Conservation (phyloP, 2,797 vertebrate species). For the Dallia pectoralis region DNA sequence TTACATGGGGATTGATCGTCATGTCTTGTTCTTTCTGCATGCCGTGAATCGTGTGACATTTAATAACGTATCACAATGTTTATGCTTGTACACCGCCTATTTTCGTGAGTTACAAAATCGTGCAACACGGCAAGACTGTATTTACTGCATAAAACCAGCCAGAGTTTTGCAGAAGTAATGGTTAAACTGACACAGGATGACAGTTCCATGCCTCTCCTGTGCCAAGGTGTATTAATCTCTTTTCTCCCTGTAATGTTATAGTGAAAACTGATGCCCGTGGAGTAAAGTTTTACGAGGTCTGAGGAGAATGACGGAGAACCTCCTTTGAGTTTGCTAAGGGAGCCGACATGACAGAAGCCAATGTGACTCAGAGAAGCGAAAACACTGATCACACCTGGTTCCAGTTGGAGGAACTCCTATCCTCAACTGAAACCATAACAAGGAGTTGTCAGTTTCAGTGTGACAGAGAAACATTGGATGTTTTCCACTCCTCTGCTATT, state of each 20-base stretch:
- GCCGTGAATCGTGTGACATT: conserved; percentile 38
- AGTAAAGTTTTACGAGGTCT: conserved; percentile 33
- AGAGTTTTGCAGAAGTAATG: conserved; percentile 40
- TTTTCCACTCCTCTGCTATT: conserved; percentile 45
- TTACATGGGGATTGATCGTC: not conserved
- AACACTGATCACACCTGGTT: conserved; percentile 53
- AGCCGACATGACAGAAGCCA: conserved; percentile 55
- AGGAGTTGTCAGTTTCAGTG: conserved; percentile 62
- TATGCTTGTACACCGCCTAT: conserved; percentile 41
- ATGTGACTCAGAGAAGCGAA: conserved; percentile 60
- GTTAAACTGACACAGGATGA: conserved; percentile 38
- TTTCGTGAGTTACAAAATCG: conserved; percentile 42
- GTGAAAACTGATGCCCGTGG: conserved; percentile 31
- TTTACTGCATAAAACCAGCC: conserved; percentile 26
- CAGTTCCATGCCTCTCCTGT: conserved; percentile 38
- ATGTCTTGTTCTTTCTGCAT: conserved; percentile 4
- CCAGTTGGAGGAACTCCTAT: conserved; percentile 49
- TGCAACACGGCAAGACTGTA: conserved; percentile 10
- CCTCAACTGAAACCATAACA: conserved; percentile 71
- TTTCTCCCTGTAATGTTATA: conserved; percentile 20
- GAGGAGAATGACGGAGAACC: conserved; percentile 39
- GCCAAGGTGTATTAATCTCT: conserved; percentile 44
- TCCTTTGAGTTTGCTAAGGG: conserved; percentile 50
- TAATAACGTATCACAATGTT: conserved; percentile 37
- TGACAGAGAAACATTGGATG: conserved; percentile 64